Percentiles rank a stretch among this genome's conserved stretches.
phyloP scores from a whole-genome alignment of 2,113 vertebrate species.

The Pheucticus melanocephalus region DNA sequence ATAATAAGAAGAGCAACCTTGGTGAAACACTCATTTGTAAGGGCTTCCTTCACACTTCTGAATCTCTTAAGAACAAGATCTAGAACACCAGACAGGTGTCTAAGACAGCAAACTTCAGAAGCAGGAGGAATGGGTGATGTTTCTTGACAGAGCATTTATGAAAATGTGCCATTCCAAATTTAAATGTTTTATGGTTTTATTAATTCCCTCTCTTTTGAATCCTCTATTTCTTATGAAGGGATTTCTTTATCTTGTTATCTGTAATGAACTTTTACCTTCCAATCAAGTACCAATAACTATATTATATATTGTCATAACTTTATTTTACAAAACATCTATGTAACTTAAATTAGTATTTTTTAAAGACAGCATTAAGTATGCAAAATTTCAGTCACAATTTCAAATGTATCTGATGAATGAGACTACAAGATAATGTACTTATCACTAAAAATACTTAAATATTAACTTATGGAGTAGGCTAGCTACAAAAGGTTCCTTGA shows the following conservation, averaged over 20 bases:
- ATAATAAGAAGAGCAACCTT: background rate
- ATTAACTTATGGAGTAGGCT: background rate
- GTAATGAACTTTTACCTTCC: background rate
- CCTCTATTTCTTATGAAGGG: background rate
- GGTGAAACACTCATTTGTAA: background rate
- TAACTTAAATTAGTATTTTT: slow-evolving; percentile 9
- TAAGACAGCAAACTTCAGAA: background rate
- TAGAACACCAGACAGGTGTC: background rate
- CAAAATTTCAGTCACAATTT: slow-evolving; percentile 11
- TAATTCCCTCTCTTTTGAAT: background rate
- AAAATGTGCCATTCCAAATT: background rate
- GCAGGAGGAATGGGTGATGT: background rate
- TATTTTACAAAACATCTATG: background rate
- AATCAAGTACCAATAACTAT: background rate
- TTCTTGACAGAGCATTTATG: background rate
- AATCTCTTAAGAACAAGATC: background rate
- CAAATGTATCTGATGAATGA: background rate
- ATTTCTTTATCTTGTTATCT: background rate
- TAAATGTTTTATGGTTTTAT: background rate
- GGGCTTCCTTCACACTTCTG: background rate
- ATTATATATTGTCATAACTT: background rate
- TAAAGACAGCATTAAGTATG: background rate
- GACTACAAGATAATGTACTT: background rate
- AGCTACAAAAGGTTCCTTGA: background rate
- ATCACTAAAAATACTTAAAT: background rate